Conservation (phyloP, 2,113 vertebrate species). For the Podarcis raffonei region DNA sequence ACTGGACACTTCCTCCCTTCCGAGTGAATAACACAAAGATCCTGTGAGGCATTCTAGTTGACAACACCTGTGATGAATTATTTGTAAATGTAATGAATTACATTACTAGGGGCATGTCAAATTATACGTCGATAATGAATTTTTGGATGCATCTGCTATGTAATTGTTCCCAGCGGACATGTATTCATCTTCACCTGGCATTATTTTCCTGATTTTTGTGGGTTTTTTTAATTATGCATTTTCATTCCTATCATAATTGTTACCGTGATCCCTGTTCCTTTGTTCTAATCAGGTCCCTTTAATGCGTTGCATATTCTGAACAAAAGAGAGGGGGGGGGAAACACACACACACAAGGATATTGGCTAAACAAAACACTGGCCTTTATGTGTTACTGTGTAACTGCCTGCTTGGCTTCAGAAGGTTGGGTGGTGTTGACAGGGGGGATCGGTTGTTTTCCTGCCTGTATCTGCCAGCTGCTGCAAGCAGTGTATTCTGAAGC, state of each 20-base stretch:
- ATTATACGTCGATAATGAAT: constrained; percentile 71
- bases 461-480: constrained; percentile 86
- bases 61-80: constrained; percentile 70
- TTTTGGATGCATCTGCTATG: constrained; percentile 65
- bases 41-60: constrained; percentile 58
- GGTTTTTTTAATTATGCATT: constrained; percentile 69
- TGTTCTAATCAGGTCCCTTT: constrained; percentile 74
- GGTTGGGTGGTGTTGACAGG: constrained; percentile 83
- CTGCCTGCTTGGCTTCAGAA: constrained; percentile 74
- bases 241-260: constrained; percentile 86
- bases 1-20: constrained; percentile 63
- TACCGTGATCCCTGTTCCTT: constrained; percentile 65
- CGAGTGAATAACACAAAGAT: constrained; percentile 51
- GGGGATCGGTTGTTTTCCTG: constrained; percentile 81
- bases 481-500: constrained; percentile 74
- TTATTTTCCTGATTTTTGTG: constrained; percentile 76
- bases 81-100: constrained; percentile 73
- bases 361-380: constrained; percentile 80
- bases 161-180: constrained; percentile 62
- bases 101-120: constrained; percentile 71
- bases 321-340: constrained; percentile 65
- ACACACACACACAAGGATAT: constrained; percentile 64
- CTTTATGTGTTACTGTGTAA: constrained; percentile 77
- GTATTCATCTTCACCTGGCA: constrained; percentile 66
- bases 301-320: constrained; percentile 66